Base-by-base conservation (phyloP, 1,140 invertebrate species). In the Nephotettix cincticeps region DNA sequence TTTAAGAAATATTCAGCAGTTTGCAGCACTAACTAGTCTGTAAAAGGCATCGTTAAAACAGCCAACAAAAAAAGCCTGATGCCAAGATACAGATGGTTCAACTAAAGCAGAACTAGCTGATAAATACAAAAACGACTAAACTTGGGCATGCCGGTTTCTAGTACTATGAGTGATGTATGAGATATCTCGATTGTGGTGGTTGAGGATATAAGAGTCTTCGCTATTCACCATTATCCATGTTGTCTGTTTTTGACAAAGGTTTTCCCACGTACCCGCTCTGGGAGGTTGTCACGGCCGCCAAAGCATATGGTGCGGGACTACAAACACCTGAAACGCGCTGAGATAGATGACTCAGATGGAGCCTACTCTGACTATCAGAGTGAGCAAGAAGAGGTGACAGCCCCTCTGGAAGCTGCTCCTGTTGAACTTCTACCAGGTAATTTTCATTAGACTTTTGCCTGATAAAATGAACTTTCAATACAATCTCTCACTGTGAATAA, bases 241-340 rank as follows among this genome's bases (percentile, higher is more conserved):
- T 70, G 58, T 66, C 65, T 72, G n/a, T 72, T n/a, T 19, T 27
- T 28, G 23, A 27, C n/a, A 23, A 28, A 47, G 28, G 13, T 29
- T 3, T 65, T 70, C 9, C 56, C 69, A 11, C 58, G 69, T 29
- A 70, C 58, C 0, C n/a, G 63, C n/a, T 73, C 69, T 14, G 89
- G 89, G 0, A 79, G 89, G 45, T 79, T 90, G 17, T 89, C 88
- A 0, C 83, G 88, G 71, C 88, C 88, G 0, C 89, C 89, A 0
- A 82, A 86, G 32, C 87, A 90, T 73, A 89, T 89, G 85, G 83
- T 89, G 1, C 85, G 86, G 70, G 88, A 90, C 77, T 90, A 89
- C 73, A 89, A 89, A 76, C 85, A 88, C 58, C 81, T 90, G 64
- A 85, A 87, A 76, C 84, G 85, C 72, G 76, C 87, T 19, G 87